Evolutionary conservation across 2,888 invertebrate genomes (phyloP).

Genomic region (Opisthograptis luteolata): DNA sequence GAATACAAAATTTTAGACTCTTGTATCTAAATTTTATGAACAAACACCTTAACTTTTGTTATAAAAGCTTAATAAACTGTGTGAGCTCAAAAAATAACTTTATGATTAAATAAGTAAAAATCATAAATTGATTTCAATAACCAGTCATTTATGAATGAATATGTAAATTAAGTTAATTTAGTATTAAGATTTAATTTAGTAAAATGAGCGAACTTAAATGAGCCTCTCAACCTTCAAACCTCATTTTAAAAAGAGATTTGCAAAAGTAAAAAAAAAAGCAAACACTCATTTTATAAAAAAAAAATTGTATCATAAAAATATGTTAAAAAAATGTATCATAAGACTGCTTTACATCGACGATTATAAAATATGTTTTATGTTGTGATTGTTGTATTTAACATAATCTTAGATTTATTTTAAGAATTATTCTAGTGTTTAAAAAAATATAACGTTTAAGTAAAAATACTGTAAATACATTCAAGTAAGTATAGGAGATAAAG

Average conservation of each 20-base stretch:
- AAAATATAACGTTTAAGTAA: slow-evolving; percentile 2
- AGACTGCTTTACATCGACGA: slow-evolving; percentile 38
- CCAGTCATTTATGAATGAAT: background rate
- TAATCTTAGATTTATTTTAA: background rate
- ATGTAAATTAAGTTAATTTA: background rate
- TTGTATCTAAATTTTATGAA: no score
- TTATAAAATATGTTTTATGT: slow-evolving; percentile 14
- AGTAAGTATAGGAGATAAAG: background rate
- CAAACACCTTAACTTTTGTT: no score
- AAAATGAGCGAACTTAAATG: no score
- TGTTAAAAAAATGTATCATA: slow-evolving; percentile 32
- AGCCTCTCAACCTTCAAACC: no score
- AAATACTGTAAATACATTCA: slow-evolving; percentile 11
- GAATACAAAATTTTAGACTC: background rate
- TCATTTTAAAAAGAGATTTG: no score
- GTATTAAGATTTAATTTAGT: background rate
- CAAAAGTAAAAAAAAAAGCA: no score
- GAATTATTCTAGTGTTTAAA: background rate
- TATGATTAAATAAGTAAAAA: no score
- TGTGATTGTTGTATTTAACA: slow-evolving; percentile 14
- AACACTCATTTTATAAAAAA: slow-evolving; percentile 33
- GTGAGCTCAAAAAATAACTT: background rate
- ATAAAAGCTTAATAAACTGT: background rate
- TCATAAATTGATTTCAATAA: background rate
- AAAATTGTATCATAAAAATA: background rate